Base-by-base conservation (phyloP, 2,888 invertebrate species). In the Xestia rhomboidea region DNA sequence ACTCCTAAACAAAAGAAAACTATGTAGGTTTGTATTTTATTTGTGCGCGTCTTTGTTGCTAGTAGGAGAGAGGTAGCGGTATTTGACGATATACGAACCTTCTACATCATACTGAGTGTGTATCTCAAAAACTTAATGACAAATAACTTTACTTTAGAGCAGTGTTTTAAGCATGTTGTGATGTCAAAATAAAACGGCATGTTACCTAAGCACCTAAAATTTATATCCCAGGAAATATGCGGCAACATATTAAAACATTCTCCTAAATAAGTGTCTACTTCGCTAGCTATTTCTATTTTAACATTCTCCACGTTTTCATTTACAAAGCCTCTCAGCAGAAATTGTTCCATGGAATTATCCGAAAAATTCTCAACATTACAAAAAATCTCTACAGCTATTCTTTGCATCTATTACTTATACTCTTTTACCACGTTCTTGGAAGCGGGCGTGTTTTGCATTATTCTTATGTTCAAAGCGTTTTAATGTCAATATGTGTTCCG, bases 401-500 rank as follows among this genome's bases (percentile, higher is more conserved):
- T 66, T 68, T 72, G 62, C 69, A 72, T 82, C 72, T 81, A 79
- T 82, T 83, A 77, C 77, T 79, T 62, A 27, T 74, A 77, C 82
- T 70, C 34, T 62, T 62, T 67, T 70, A 74, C 79, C 84, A 66
- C 49, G 74, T 67, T 77, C 77, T 60, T 82, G 63, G 66, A 66
- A 85, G 85, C 80, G 73, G 51, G 82, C 82, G 46, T 82, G 68
- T 82, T 89, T 84, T 66, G 79, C 87, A 83, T 85, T 84, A 85
- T 84, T 89, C 82, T 83, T 83, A 72, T 78, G 77, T 87, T 81
- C 83, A 82, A 87, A 87, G 83, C 84, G 64, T 85, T 88, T 88
- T 88, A 82, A 89, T 88, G 82, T 77, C 85, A 88, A 86, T 89
- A 87, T 88, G 83, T 86, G 80, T 86, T 82, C 54, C 75, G 76